Base-by-base conservation (phyloP, 2,888 invertebrate genomes). In the Carcina quercana region DNA sequence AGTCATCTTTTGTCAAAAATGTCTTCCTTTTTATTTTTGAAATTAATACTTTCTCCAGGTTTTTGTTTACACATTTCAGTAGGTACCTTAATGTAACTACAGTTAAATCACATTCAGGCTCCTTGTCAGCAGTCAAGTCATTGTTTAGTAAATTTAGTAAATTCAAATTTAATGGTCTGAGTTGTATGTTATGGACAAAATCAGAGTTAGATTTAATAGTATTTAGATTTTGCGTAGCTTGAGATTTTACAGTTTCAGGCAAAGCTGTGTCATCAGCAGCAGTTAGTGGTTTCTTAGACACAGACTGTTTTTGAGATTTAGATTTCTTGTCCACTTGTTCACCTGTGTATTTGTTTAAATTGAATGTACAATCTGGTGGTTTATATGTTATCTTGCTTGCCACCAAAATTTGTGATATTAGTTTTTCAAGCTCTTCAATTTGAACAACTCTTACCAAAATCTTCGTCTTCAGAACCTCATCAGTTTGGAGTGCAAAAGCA, bases 401-500 rank as follows among this genome's bases (percentile, higher is more conserved):
- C 10, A 70, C 34, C 25, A 79, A 43, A 27, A 80, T 66, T 41
- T 71, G 58, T 19, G 45, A 56, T 31, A 80, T 65, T 1, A 62
- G 30, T 20, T 36, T 53, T 59, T 85, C 82, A 26, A 83, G 37
- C 36, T 76, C 64, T 43, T 73, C 68, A 37, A 80, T 54, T 42
- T 76, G 67, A 13, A 65, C 28, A 24, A 84, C 49, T 43, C 84
- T 70, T 25, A 55, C 61, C 12, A 86, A 54, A 26, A 90, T 87
- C 71, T 89, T 90, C 13, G 67, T 60, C 35, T 87, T 86, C 25
- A 90, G 63, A 31, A 69, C 70, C 12, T 62, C 59, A 59, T 86
- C 85, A 42, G 85, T 79, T 67, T 92, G 89, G 1, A 83, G 80
- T 2, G 91, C 86, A 73, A 93, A 94, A 4, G 89, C 91, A 56